Evolutionary conservation across 2,888 invertebrate genomes (phyloP).

Genomic region (Megaustenia siamemsis): DNA sequence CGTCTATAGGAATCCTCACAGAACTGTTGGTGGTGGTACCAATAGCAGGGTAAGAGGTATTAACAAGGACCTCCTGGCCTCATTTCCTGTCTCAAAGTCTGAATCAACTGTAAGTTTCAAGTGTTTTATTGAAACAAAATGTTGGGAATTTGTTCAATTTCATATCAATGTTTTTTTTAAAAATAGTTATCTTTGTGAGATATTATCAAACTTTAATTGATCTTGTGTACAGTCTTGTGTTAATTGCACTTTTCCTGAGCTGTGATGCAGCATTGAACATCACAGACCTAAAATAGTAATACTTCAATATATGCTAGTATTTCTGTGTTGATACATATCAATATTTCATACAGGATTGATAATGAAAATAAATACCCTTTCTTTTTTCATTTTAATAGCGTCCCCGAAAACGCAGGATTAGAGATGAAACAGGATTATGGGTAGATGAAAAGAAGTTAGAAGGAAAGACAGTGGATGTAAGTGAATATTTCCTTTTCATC

Average conservation of each 20-base stretch:
- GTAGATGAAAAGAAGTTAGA: constrained; percentile 75
- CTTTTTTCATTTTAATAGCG: constrained; percentile 59
- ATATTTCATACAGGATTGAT: background rate
- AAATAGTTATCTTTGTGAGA: too few species aligned
- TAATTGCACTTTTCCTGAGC: too few species aligned
- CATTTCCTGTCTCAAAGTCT: constrained; percentile 57
- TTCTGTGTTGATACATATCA: too few species aligned
- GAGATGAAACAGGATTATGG: constrained; percentile 74
- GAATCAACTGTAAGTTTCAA: constrained; percentile 67
- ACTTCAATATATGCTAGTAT: too few species aligned
- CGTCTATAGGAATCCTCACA: constrained; percentile 68
- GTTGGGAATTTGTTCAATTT: too few species aligned
- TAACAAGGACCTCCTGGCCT: constrained; percentile 35
- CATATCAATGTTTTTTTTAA: too few species aligned
- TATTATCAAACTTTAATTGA: too few species aligned
- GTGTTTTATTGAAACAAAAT: background rate
- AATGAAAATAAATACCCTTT: too few species aligned
- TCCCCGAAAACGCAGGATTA: constrained; percentile 73
- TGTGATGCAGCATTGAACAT: too few species aligned
- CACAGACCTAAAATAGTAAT: too few species aligned
- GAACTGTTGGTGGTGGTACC: constrained; percentile 50
- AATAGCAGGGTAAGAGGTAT: constrained; percentile 59
- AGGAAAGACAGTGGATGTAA: constrained; percentile 76
- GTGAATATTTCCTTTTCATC: background rate
- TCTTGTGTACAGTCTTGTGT: too few species aligned